These are phyloP conservation scores for Brachionus manjavacas DNA, from an alignment of 1,140 invertebrate genomes.

Conservation along the genomic window DNA sequence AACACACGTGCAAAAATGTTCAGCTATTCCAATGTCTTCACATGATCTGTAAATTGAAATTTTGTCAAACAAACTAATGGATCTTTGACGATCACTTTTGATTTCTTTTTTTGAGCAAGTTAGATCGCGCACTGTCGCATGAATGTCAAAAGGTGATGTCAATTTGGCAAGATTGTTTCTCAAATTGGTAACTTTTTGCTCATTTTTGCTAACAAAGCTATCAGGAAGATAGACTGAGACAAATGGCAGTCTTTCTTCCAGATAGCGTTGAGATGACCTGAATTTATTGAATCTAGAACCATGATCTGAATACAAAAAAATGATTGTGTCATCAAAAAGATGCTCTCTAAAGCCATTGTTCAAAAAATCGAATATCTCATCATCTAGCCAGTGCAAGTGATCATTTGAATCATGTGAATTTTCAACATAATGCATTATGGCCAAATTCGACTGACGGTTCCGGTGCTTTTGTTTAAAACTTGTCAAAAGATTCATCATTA, in stretches of 20 bases:
- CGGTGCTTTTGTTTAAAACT: not conserved
- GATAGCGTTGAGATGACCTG: not conserved
- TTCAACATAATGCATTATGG: not conserved
- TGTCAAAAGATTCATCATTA: not conserved
- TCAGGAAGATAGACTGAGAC: constrained; percentile 2
- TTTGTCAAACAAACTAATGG: constrained; percentile 62
- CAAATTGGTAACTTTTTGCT: not conserved
- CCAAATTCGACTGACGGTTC: not conserved
- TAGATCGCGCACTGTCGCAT: constrained; percentile 64
- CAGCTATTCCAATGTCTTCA: constrained; percentile 76
- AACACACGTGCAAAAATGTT: constrained; percentile 89
- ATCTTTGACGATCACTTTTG: not conserved
- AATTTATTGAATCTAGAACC: constrained; percentile 46
- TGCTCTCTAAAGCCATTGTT: not conserved
- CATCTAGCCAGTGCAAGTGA: not conserved
- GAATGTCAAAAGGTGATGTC: constrained; percentile 74
- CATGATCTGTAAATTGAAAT: constrained; percentile 68
- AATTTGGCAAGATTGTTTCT: constrained; percentile 59
- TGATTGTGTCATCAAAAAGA: constrained; percentile 46
- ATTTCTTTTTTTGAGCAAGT: not conserved
- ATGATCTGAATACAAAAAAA: constrained; percentile 49
- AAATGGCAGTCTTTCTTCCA: constrained; percentile 28
- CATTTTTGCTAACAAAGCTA: not conserved
- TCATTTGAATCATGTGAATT: not conserved
- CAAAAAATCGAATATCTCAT: not conserved